Percentiles rank a stretch among this genome's conserved stretches.
Evolutionary conservation across 2,888 invertebrate species (phyloP).

Genomic region (Perizoma affinitatum): DNA sequence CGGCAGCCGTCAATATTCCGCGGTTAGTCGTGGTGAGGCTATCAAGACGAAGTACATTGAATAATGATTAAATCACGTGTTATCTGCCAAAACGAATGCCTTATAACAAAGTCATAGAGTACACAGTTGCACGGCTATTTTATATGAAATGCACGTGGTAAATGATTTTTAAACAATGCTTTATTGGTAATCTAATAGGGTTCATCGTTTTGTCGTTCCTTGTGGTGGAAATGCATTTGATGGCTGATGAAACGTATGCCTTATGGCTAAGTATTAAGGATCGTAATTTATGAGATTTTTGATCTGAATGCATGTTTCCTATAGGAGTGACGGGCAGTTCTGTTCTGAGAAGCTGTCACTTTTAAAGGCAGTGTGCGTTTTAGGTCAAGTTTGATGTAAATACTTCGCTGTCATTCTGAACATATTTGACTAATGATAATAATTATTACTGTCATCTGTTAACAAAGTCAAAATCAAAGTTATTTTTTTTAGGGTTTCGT

Average conservation of each 20-base stretch:
- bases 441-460: too few relatives aligned
- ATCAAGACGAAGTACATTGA: conserved; percentile 35
- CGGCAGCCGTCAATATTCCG: conserved; percentile 20
- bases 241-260: background rate
- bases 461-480: too few relatives aligned
- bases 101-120: conserved; percentile 11
- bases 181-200: conserved; percentile 17
- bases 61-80: conserved; percentile 48
- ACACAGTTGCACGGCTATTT: background rate
- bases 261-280: conserved; percentile 8
- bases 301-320: conserved; percentile 2
- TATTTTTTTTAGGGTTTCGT: too few relatives aligned
- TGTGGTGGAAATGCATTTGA: conserved; percentile 12
- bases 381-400: conserved; percentile 24
- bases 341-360: conserved; percentile 25
- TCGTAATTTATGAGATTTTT: background rate
- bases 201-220: conserved; percentile 5
- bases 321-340: conserved; percentile 5
- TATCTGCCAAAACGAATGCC: conserved; percentile 8
- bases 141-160: conserved; percentile 9
- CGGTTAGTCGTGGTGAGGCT: conserved; percentile 23
- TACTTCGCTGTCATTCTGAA: background rate
- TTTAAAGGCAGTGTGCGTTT: conserved; percentile 20
- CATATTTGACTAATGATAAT: too few relatives aligned
- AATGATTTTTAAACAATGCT: conserved; percentile 18